A percentile compares a stretch with the other conserved stretches of the same genome.
Conservation (phyloP, 2,888 invertebrate genomes). For the Eilema sororculum region DNA sequence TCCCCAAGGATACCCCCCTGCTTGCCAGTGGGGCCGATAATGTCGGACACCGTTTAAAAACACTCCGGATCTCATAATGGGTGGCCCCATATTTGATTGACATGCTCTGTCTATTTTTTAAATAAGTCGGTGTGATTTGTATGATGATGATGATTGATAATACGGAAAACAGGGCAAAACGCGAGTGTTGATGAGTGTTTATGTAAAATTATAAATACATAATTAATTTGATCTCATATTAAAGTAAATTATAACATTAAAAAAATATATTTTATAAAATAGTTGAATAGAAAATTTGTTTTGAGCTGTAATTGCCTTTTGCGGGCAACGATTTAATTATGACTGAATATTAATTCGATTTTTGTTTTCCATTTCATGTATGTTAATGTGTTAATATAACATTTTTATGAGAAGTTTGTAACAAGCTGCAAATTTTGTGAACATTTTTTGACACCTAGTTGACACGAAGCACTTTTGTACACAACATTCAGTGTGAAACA, state of each 20-base stretch:
- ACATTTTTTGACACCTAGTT: slow-evolving; percentile 43
- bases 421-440: slow-evolving; percentile 2
- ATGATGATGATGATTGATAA: slow-evolving; percentile 19
- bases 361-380: slow-evolving; percentile 3
- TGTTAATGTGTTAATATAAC: too few species aligned
- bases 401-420: neutral
- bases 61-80: too few species aligned
- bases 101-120: neutral
- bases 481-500: slow-evolving; percentile 52
- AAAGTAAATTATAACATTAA: slow-evolving; percentile 33
- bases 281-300: slow-evolving; percentile 8
- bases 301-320: too few species aligned
- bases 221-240: slow-evolving; percentile 40
- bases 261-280: neutral
- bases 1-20: too few species aligned
- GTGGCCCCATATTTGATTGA: neutral
- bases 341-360: neutral
- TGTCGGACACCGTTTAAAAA: too few species aligned
- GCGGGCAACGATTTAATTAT: too few species aligned
- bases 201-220: slow-evolving; percentile 27
- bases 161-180: slow-evolving; percentile 46
- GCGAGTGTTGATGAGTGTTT: slow-evolving; percentile 21
- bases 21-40: too few species aligned
- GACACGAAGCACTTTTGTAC: slow-evolving; percentile 57
- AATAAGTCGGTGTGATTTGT: neutral